Evolutionary conservation across 1,140 invertebrate genomes (phyloP).

Genomic region (Rhagoletis zephyria): DNA sequence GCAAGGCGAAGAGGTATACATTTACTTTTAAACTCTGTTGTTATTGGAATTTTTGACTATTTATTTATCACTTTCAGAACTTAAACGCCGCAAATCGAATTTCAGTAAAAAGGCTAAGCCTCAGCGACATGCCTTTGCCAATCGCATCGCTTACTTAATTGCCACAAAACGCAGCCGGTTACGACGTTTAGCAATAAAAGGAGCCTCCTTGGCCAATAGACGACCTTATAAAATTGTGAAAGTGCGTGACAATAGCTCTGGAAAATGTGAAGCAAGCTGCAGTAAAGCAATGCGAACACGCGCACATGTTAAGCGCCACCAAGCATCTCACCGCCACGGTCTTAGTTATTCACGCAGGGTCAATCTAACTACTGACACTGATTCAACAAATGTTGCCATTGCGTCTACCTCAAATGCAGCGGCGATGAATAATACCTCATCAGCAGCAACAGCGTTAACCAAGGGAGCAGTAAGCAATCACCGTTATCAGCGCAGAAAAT

Average conservation of each 20-base stretch:
- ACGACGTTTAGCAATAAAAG: constrained; percentile 68
- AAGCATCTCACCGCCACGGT: neutral
- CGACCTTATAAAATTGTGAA: constrained; percentile 52
- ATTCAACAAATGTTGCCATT: constrained; percentile 28
- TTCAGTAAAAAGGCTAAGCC: constrained; percentile 45
- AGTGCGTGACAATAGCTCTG: constrained; percentile 22
- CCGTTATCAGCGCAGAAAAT: constrained; percentile 49
- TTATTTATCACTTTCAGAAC: neutral
- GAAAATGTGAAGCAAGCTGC: constrained; percentile 31
- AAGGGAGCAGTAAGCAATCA: neutral
- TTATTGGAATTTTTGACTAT: neutral
- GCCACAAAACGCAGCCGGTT: constrained; percentile 69
- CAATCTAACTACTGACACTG: constrained; percentile 6
- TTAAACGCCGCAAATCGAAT: constrained; percentile 40
- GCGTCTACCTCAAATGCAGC: constrained; percentile 40
- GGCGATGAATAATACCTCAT: neutral
- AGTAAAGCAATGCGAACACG: neutral
- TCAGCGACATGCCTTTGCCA: constrained; percentile 58
- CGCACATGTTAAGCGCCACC: neutral
- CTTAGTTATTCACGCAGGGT: constrained; percentile 9
- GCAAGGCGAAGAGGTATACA: neutral
- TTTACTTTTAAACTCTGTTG: neutral
- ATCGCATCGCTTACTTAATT: constrained; percentile 71
- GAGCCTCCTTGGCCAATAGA: constrained; percentile 53
- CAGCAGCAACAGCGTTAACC: neutral